A percentile compares a stretch with the other conserved stretches of the same genome.
phyloP scores from a whole-genome alignment of 2,113 vertebrate genomes.

The Ibidorhyncha struthersii region DNA sequence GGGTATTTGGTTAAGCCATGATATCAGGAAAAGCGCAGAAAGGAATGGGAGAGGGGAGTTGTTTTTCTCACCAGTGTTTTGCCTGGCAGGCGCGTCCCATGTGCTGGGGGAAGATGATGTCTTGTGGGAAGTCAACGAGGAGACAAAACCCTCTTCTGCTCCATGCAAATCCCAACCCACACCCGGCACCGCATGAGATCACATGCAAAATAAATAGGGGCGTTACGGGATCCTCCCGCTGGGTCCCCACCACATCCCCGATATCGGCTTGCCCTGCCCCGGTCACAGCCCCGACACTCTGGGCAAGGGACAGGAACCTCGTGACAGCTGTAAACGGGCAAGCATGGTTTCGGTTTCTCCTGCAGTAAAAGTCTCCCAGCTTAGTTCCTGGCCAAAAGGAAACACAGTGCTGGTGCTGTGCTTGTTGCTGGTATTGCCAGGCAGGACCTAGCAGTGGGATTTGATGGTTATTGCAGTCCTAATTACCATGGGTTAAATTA shows the following conservation, averaged over 20 bases:
- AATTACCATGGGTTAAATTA: background rate
- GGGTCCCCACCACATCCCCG: fast-evolving
- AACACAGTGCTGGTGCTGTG: fast-evolving
- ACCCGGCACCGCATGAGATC: fast-evolving
- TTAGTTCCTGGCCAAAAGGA: background rate
- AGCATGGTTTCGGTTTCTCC: background rate
- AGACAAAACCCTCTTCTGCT: background rate
- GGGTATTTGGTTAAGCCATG: background rate
- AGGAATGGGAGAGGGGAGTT: background rate
- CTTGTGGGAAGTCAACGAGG: fast-evolving
- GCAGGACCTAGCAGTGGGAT: background rate
- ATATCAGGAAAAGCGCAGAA: fast-evolving
- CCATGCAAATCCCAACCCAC: background rate
- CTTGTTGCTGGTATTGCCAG: background rate
- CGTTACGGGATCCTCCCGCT: fast-evolving
- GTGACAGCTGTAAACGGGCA: fast-evolving
- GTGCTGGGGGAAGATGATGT: background rate
- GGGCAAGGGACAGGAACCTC: fast-evolving
- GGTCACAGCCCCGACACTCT: fast-evolving
- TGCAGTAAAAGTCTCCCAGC: background rate
- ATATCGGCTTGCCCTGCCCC: fast-evolving
- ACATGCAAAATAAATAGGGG: background rate
- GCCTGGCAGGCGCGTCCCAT: background rate
- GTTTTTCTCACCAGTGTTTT: background rate
- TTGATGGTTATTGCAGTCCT: background rate